Evolutionary conservation across 2,797 vertebrate species (phyloP).

Genomic region (Sebastes alutus): DNA sequence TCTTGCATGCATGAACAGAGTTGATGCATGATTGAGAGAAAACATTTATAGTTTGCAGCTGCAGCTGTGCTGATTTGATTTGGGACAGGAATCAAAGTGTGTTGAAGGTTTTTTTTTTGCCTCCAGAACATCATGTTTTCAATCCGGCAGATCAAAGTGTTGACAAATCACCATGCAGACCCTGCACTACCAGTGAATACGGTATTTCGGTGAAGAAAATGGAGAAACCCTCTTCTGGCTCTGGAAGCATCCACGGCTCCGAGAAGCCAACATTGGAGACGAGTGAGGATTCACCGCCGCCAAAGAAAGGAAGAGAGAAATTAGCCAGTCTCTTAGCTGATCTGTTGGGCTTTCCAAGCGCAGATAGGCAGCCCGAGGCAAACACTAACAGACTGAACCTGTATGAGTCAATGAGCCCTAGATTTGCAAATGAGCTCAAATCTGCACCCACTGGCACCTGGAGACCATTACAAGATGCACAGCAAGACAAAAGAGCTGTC

Average conservation of each 20-base stretch:
- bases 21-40: conserved; percentile 27
- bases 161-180: conserved; percentile 39
- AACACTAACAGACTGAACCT: conserved; percentile 33
- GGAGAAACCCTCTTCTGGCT: conserved; percentile 17
- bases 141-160: conserved; percentile 66
- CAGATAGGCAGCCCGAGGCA: conserved; percentile 14
- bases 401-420: conserved; percentile 76
- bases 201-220: conserved; percentile 1
- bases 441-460: neutral
- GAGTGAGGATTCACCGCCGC: conserved; percentile 7
- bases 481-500: conserved; percentile 15
- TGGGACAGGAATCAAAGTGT: conserved; percentile 11
- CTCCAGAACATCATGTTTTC: conserved; percentile 48
- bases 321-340: conserved; percentile 61
- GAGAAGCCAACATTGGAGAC: neutral
- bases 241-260: neutral
- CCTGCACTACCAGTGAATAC: neutral
- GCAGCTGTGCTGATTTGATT: neutral
- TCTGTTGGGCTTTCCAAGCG: conserved; percentile 57
- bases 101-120: conserved; percentile 15
- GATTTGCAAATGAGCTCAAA: conserved; percentile 35
- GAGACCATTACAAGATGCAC: neutral
- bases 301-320: conserved; percentile 49
- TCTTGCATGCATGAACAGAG: conserved; percentile 12
- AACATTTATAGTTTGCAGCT: neutral